Percentiles rank a stretch among this genome's conserved stretches.
phyloP scores from a whole-genome alignment of 2,113 vertebrate genomes.

The Vidua macroura region DNA sequence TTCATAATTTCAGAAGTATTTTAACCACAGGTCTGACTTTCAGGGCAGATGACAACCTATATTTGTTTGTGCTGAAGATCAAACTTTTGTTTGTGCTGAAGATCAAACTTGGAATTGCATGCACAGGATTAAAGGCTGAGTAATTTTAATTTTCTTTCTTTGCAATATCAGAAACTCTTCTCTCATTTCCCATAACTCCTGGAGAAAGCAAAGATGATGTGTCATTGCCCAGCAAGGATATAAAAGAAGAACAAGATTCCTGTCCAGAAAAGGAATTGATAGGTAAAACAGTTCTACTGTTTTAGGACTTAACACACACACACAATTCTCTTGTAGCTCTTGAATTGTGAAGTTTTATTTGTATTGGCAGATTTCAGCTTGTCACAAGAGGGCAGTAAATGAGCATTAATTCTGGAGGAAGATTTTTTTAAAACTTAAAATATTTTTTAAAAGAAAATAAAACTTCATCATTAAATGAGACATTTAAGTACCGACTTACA shows the following conservation, averaged over 20 bases:
- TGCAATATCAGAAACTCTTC: background rate
- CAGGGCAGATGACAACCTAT: background rate
- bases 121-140: background rate
- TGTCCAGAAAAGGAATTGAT: background rate
- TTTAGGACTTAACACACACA: background rate
- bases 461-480: background rate
- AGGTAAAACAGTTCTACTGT: background rate
- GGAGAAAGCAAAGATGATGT: background rate
- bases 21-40: background rate
- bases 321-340: background rate
- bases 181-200: background rate
- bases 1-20: background rate
- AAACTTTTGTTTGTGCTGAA: background rate
- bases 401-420: background rate
- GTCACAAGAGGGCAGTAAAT: constrained; percentile 64
- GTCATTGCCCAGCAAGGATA: background rate
- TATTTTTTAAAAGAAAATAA: background rate
- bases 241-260: background rate
- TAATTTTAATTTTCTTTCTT: background rate
- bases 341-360: background rate
- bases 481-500: background rate
- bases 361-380: background rate
- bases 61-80: background rate
- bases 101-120: background rate
- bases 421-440: background rate